Percentiles rank a stretch among this genome's conserved stretches.
Conservation (phyloP, 2,888 invertebrate genomes). For the Nasonia oneida region DNA sequence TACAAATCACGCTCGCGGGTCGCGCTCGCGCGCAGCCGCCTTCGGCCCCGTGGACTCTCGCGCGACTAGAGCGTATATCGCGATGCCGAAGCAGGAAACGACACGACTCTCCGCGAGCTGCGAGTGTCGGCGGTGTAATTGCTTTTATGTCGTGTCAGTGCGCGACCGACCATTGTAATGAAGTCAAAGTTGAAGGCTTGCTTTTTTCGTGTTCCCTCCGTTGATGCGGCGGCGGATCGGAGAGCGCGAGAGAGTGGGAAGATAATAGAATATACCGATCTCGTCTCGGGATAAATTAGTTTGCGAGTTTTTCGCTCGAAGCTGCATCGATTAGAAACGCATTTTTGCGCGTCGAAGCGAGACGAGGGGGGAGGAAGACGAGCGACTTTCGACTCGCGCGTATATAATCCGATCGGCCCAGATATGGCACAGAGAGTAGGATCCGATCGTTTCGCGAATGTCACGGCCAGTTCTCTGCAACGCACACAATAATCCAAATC, state of each 20-base stretch:
- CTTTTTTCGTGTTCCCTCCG: background rate
- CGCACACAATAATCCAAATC: conserved; percentile 10
- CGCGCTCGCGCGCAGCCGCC: conserved; percentile 7
- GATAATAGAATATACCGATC: conserved; percentile 23
- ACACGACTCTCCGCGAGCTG: background rate
- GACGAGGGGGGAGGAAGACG: background rate
- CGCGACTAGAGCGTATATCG: background rate
- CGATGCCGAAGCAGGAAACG: conserved; percentile 50
- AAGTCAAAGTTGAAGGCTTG: conserved; percentile 32
- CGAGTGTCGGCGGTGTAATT: conserved; percentile 64
- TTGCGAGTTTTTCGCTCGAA: background rate
- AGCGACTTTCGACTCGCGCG: background rate
- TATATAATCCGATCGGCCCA: conserved; percentile 8
- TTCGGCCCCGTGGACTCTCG: background rate
- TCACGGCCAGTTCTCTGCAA: background rate
- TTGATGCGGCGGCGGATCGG: background rate
- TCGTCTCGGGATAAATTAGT: conserved; percentile 28
- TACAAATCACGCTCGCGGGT: conserved; percentile 40
- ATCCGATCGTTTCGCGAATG: conserved; percentile 12
- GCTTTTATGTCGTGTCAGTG: conserved; percentile 50
- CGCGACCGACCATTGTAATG: conserved; percentile 40
- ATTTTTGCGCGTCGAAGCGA: background rate
- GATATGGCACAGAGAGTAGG: background rate
- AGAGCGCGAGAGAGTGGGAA: background rate
- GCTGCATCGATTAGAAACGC: background rate